Conservation (phyloP, 2,113 vertebrate species). For the Regulus satrapa region DNA sequence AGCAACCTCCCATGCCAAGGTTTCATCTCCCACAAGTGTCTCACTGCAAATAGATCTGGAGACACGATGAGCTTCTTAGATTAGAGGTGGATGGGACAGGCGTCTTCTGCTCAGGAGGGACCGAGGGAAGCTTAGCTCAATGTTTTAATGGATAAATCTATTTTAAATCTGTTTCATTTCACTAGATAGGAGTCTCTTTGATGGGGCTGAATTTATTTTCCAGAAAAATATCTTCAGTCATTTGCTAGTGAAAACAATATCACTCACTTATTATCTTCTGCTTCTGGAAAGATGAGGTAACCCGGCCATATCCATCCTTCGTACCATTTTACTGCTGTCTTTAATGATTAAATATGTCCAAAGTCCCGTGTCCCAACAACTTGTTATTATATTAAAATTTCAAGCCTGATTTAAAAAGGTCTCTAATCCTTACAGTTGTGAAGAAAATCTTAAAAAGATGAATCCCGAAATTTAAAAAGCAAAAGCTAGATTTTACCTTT, state of each 20-base stretch:
- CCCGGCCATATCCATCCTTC: accelerated
- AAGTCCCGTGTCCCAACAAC: background rate
- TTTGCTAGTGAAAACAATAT: background rate
- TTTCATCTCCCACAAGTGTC: background rate
- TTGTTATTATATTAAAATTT: background rate
- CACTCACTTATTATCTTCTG: background rate
- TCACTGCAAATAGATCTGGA: background rate
- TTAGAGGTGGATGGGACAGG: background rate
- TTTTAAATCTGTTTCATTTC: background rate
- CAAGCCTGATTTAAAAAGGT: background rate
- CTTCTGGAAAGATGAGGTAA: background rate
- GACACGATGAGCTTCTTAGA: background rate
- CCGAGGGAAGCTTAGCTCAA: background rate
- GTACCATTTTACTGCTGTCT: background rate
- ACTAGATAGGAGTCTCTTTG: background rate
- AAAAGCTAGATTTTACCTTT: background rate
- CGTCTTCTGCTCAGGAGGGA: background rate
- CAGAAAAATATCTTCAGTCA: background rate
- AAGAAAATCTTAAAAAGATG: background rate
- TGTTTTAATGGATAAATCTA: background rate
- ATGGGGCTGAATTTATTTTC: background rate
- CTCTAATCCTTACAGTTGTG: background rate
- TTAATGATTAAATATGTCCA: background rate
- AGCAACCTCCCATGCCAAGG: conserved; percentile 37
- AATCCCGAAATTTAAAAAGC: background rate